Conservation (phyloP, 2,113 vertebrate species). For the Speoplatyrhinus poulsoni region DNA sequence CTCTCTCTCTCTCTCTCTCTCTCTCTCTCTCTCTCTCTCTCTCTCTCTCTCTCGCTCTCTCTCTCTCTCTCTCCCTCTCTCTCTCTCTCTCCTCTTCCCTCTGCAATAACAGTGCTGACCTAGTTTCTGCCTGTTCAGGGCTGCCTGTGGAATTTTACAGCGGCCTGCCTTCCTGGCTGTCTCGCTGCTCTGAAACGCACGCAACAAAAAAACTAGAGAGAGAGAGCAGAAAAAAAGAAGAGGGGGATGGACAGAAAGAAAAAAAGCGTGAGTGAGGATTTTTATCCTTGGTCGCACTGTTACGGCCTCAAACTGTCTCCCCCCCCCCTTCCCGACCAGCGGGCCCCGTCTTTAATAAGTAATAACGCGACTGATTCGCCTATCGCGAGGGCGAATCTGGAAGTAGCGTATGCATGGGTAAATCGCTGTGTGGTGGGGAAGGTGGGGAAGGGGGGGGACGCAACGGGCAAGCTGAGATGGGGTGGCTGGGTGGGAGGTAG, state of each 20-base stretch:
- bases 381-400: constrained; percentile 14
- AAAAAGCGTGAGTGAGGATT: constrained; percentile 81
- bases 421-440: constrained; percentile 2
- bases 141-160: constrained; percentile 88
- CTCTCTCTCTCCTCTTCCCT: constrained; percentile 75
- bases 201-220: constrained; percentile 36
- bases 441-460: neutral
- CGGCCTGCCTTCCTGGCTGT: constrained; percentile 79
- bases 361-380: constrained; percentile 21
- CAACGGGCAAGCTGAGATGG: neutral
- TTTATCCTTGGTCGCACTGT: constrained; percentile 73
- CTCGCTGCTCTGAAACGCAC: constrained; percentile 74
- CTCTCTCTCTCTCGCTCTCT: constrained; percentile 30
- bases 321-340: constrained; percentile 32
- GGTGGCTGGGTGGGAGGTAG: neutral
- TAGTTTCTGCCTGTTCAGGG: constrained; percentile 85
- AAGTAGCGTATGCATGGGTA: constrained; percentile 21
- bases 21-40: constrained; percentile 26
- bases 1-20: constrained; percentile 31
- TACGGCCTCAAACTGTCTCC: constrained; percentile 47
- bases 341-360: constrained; percentile 29
- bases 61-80: constrained; percentile 51
- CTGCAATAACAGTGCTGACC: constrained; percentile 87
- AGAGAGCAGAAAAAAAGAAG: no score
- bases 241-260: neutral